phyloP scores from a whole-genome alignment of 2,888 invertebrate genomes.

The Drepanosiphum platanoidis region DNA sequence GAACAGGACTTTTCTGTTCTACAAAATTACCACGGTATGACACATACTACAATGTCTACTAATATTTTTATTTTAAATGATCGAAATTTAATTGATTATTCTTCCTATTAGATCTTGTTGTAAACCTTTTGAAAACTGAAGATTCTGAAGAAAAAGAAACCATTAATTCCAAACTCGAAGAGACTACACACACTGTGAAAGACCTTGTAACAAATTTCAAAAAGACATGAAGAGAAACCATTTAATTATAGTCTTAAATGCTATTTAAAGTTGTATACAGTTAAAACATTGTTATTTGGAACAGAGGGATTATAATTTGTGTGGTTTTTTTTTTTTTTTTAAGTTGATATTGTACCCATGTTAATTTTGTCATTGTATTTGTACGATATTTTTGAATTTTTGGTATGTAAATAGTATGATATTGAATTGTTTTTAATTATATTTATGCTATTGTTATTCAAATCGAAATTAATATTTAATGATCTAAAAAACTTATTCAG shows the following conservation, averaged over 20 bases:
- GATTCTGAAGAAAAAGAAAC: constrained; percentile 70
- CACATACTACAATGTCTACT: constrained; percentile 1
- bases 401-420: not conserved
- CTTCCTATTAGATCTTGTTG: constrained; percentile 76
- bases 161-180: constrained; percentile 69
- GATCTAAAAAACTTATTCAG: too few relatives aligned
- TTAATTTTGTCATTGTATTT: not conserved
- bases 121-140: constrained; percentile 72
- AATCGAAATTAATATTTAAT: too few relatives aligned
- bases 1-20: constrained; percentile 75
- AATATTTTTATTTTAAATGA: not conserved
- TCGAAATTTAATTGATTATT: not conserved
- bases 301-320: not conserved
- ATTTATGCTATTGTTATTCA: not conserved
- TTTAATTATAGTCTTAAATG: not conserved
- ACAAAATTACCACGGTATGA: constrained; percentile 80
- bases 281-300: not conserved
- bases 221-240: constrained; percentile 25
- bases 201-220: constrained; percentile 64
- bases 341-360: not conserved
- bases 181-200: constrained; percentile 70
- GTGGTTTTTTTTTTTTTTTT: too few relatives aligned
- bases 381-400: not conserved
- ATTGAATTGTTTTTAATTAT: not conserved
- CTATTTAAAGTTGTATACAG: not conserved